Conservation (phyloP, 1,140 invertebrate species). For the Plutomurus gul region DNA sequence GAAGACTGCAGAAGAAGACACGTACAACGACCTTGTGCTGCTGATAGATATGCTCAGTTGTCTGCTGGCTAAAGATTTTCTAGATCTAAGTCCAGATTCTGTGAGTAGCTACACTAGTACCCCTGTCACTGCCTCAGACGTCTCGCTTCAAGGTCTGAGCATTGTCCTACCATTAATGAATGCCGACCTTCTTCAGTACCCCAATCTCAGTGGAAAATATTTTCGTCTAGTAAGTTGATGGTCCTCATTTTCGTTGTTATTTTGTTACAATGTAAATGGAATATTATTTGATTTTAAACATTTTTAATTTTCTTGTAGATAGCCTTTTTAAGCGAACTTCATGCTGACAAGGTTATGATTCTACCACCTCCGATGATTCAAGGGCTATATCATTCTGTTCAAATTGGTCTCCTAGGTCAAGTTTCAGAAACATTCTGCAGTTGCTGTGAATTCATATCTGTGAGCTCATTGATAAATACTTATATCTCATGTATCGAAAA, state of each 20-base stretch:
- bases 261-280: neutral
- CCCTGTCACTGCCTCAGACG: slow-evolving; percentile 64
- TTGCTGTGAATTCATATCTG: slow-evolving; percentile 70
- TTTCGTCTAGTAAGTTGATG: slow-evolving; percentile 55
- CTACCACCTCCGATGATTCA: slow-evolving; percentile 66
- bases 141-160: slow-evolving; percentile 71
- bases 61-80: slow-evolving; percentile 72
- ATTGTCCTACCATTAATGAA: slow-evolving; percentile 77
- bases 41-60: slow-evolving; percentile 73
- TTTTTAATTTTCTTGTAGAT: slow-evolving; percentile 56
- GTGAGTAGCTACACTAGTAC: slow-evolving; percentile 35
- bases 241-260: neutral
- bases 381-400: slow-evolving; percentile 67
- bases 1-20: slow-evolving; percentile 68
- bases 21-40: slow-evolving; percentile 71
- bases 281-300: neutral
- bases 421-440: slow-evolving; percentile 67
- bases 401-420: slow-evolving; percentile 71
- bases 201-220: slow-evolving; percentile 67
- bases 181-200: slow-evolving; percentile 73
- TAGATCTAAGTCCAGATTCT: slow-evolving; percentile 63
- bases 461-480: slow-evolving; percentile 58
- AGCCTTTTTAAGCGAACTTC: slow-evolving; percentile 69
- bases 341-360: slow-evolving; percentile 65
- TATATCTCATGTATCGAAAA: neutral